Evolutionary conservation across 1,140 invertebrate genomes (phyloP).

Genomic region (Piezodorus guildinii): DNA sequence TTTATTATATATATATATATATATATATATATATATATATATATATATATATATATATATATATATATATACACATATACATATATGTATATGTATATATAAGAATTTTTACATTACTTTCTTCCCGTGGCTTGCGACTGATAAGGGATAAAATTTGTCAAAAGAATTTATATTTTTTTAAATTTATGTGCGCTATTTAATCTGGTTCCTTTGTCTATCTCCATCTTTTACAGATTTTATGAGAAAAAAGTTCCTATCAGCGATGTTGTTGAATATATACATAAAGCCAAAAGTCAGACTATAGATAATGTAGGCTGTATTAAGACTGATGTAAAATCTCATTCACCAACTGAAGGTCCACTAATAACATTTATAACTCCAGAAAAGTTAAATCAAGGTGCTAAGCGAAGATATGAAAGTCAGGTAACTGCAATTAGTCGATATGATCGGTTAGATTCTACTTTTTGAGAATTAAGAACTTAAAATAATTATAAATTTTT

Average conservation of each 20-base stretch:
- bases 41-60: too few relatives aligned
- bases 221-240: conserved; percentile 24
- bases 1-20: too few relatives aligned
- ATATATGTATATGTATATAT: too few relatives aligned
- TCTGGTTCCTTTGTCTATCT: neutral
- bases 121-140: too few relatives aligned
- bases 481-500: conserved; percentile 3
- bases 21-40: too few relatives aligned
- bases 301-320: neutral
- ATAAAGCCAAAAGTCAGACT: neutral
- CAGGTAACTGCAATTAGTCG: conserved; percentile 21
- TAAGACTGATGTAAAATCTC: neutral
- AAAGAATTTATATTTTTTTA: too few relatives aligned
- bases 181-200: too few relatives aligned
- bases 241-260: conserved; percentile 25
- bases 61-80: too few relatives aligned
- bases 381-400: conserved; percentile 23
- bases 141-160: too few relatives aligned
- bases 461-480: neutral
- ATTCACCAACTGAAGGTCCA: neutral
- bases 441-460: neutral
- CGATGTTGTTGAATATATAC: conserved; percentile 24
- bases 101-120: too few relatives aligned
- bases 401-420: conserved; percentile 27
- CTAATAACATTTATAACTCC: conserved; percentile 23